Base-by-base conservation (phyloP, 2,888 invertebrate species). In the Sesia apiformis region DNA sequence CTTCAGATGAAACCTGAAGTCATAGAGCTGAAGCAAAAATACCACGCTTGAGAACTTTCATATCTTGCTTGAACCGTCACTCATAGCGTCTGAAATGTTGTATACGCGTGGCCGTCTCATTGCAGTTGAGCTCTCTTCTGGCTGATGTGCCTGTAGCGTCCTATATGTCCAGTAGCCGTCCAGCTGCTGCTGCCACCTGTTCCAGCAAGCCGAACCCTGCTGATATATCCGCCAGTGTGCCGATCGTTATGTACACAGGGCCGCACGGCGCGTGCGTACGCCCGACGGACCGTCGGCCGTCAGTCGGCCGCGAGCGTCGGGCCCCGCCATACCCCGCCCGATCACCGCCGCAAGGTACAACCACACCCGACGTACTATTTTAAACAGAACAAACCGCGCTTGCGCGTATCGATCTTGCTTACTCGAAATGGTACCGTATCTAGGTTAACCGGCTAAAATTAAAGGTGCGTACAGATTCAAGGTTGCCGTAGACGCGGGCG, bases 371-470 rank as follows among this genome's bases (percentile, higher is more conserved):
- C 64, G 74, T 65, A 75, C 74, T 76, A 76, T 75, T 76, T 73
- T 73, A 74, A 23, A 74, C 38, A 76, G 74, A 70, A 71, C 71
- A 81, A 23, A 23, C 67, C 76, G 84, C 84, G 84, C 86, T 83
- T 84, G 87, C 84, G 84, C 64, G 70, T 81, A 87, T 86, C 84
- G 87, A 86, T 80, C 81, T 69, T 65, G 70, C 69, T 72, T 74
- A 74, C 78, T 75, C 75, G 72, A 74, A 81, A 82, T 77, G 82
- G 82, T 76, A 73, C 79, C 76, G 83, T 79, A 88, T 82, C 85
- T 88, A 88, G 88, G 88, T 88, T 88, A 88, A 78, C 84, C 87
- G 86, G 85, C 88, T 88, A 88, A 85, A 86, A 82, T 87, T 86
- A 87, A 87, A 88, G 88, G 88, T 88, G 86, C 86, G 87, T 87